Base-by-base conservation (phyloP, 2,113 vertebrate species). In the Sylvietta virens region DNA sequence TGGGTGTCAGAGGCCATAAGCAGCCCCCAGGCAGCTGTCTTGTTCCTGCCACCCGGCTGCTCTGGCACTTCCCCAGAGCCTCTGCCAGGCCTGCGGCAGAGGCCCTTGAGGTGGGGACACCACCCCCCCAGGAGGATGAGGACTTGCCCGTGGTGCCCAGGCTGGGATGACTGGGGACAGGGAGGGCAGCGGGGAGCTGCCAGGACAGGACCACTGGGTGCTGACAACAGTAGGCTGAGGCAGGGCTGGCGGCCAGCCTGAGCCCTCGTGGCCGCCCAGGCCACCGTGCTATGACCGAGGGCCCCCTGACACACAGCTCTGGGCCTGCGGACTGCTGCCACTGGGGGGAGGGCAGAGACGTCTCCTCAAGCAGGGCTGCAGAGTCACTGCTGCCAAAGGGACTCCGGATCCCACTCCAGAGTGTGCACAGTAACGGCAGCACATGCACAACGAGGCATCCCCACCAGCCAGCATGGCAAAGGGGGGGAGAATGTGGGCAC, bases 51-150 rank as follows among this genome's bases (percentile, higher is more conserved):
- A 13, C 1, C 2, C 1, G 0, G 13, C 27, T 47, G 13, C 40
- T 66, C 50, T 26, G 27, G 27, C 1, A 0, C 15, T 80, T 54
- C 2, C 18, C 74, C 13, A 13, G 1, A 27, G 30, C 1, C 0
- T 27, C 47, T 28, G 13, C 30, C 23, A 13, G 8, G 6, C 45
- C 45, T 51, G 7, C 0, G 1, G 45, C 45, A 50, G 57, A 40
- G 50, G 30, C 45, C 28, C 10, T 40, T 3, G 2, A 33, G 13
- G 16, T 22, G 0, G 3, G 12, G 45, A 30, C n/a, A 50, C 18
- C 47, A 7, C 28, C 22, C 2, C 23, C 56, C 2, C 28, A 33
- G 57, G 21, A 33, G 22, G 16, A 10, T 62, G 17, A 22, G 57
- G 57, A 33, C 17, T 12, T 0, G 3, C 16, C 21, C 3, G 1